Evolutionary conservation across 2,797 vertebrate species (phyloP), one percentile per base, ranked within the genome.

Genomic region (Gambusia yucatana): DNA sequence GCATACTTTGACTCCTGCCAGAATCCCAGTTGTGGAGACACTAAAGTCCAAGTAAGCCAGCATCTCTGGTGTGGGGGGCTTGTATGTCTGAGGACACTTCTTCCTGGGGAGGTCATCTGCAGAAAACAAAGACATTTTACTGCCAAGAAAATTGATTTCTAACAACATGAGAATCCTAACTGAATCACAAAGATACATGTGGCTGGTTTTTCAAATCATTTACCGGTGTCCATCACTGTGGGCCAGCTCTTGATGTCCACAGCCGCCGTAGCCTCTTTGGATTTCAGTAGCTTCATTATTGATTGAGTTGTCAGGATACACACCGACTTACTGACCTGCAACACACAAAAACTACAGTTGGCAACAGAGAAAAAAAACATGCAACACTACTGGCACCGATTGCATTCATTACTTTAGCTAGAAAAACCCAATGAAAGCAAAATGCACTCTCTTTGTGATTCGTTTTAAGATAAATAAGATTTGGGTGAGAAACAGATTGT

Each of bases 21-120:
- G 91, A 91, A 99, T 98, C 75, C 98, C 98, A 1, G 97, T 99
- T 14, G 98, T 99, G 33, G 98, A 99, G 79, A 99, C 98, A 2
- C 98, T 99, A 95, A 99, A 99, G 96, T 99, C 98, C 95, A 99
- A 92, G 90, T 99, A 99, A 0, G 98, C 98, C 10, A 99, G 91
- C 95, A 95, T 96, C 74, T 99, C 98, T 0, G 98, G 97, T 75
- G 97, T 97, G 0, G 97, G 85, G 9, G 98, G 97, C 88, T 97
- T 97, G 94, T 98, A 98, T 89, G 97, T 93, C 87, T 94, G 96
- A 9, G 95, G 86, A 55, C 95, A 93, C 90, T 97, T 98, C 96
- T 96, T 98, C 91, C 97, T 97, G 4, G 98, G 98, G 79, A 98
- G 96, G 91, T 99, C 98, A 91, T 99, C 98, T 99, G 86, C 61